These are phyloP conservation scores for Phataginus tetradactyla DNA, from an alignment of 2,797 vertebrate species.

Conservation along the genomic window DNA sequence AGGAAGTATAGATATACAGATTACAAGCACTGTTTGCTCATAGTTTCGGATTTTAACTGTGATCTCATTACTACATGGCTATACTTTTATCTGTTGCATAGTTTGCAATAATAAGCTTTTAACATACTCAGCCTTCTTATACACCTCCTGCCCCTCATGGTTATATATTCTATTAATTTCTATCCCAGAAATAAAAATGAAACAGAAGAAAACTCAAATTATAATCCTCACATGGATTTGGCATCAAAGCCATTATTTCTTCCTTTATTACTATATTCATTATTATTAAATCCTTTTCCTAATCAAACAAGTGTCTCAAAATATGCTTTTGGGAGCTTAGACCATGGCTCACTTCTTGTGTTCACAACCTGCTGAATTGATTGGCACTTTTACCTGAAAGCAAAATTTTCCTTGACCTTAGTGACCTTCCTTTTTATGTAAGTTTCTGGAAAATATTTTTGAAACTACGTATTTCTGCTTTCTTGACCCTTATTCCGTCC, in stretches of 20 bases:
- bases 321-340: background rate
- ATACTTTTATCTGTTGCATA: background rate
- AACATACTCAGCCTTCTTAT: background rate
- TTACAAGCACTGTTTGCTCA: background rate
- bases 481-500: background rate
- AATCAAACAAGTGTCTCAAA: background rate
- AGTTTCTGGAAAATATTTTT: background rate
- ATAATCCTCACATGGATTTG: background rate
- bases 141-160: background rate
- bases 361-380: background rate
- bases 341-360: background rate
- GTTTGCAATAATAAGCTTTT: background rate
- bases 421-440: background rate
- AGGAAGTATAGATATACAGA: background rate
- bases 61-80: background rate
- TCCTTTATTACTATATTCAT: background rate
- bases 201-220: background rate
- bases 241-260: background rate
- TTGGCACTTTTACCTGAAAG: background rate
- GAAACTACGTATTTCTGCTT: background rate
- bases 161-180: background rate
- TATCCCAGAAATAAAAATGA: background rate
- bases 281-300: background rate
- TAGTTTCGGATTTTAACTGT: background rate
- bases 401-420: background rate